Evolutionary conservation across 2,113 vertebrate genomes (phyloP).

Genomic region (Protobothrops mucrosquamatus): DNA sequence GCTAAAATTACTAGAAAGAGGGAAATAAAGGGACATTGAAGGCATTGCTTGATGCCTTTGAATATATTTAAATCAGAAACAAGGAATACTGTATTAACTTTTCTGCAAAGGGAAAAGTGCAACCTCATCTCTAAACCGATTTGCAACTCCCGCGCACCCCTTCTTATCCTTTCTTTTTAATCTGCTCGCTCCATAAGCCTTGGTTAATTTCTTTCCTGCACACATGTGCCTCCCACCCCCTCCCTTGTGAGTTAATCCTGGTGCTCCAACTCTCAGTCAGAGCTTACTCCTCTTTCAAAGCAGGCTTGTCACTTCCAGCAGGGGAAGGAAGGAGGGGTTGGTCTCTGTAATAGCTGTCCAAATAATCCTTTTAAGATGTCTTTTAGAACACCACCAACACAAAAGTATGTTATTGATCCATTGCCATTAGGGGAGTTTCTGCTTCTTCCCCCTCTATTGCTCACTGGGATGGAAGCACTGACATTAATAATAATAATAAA

Average conservation of each 20-base stretch:
- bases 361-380: not conserved
- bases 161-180: conserved; percentile 51
- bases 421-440: not conserved
- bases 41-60: conserved; percentile 48
- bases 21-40: conserved; percentile 41
- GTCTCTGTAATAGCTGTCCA: not conserved
- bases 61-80: conserved; percentile 47
- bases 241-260: conserved; percentile 30
- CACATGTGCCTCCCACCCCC: no score
- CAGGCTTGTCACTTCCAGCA: not conserved
- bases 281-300: conserved; percentile 31
- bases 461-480: not conserved
- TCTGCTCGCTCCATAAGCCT: conserved; percentile 47
- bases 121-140: conserved; percentile 26
- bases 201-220: conserved; percentile 15
- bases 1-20: conserved; percentile 34
- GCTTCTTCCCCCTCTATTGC: not conserved
- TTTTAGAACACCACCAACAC: conserved; percentile 20
- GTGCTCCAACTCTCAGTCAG: not conserved
- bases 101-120: conserved; percentile 45
- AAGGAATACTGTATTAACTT: conserved; percentile 28
- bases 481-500: not conserved
- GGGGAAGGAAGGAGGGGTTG: conserved; percentile 8
- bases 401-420: not conserved
- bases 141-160: conserved; percentile 37